Evolutionary conservation across 2,888 invertebrate species (phyloP).

Genomic region (Phyllotreta cruciferae): DNA sequence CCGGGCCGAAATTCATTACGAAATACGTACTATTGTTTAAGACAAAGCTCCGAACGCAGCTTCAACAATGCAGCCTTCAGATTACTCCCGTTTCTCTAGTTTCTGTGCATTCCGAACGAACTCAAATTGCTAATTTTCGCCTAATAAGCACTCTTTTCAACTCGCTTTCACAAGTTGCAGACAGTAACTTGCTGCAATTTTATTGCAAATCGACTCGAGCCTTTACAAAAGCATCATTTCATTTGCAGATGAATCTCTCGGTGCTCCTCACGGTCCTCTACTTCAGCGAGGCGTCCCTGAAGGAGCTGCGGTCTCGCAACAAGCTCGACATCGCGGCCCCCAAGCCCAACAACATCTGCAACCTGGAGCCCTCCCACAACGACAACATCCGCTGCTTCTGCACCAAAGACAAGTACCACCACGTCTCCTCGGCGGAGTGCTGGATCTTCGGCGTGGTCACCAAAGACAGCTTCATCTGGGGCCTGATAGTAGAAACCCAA

Average conservation of each 20-base stretch:
- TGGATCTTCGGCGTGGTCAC: constrained; percentile 74
- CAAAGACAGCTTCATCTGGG: constrained; percentile 75
- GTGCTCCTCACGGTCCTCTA: constrained; percentile 34
- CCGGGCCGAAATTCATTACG: no score
- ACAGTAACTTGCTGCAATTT: no score
- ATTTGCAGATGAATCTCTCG: constrained; percentile 29
- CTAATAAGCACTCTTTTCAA: no score
- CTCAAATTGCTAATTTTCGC: no score
- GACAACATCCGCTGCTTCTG: constrained; percentile 68
- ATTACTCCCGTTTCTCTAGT: no score
- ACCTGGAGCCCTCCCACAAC: constrained; percentile 33
- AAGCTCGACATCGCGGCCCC: constrained; percentile 28
- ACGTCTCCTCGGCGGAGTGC: constrained; percentile 78
- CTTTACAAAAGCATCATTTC: no score
- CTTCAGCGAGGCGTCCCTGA: constrained; percentile 33
- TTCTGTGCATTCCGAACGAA: no score
- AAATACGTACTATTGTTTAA: no score
- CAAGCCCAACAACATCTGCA: constrained; percentile 35
- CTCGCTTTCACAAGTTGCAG: no score
- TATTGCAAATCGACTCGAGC: no score
- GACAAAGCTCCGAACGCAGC: no score
- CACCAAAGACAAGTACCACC: constrained; percentile 63
- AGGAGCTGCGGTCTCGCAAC: constrained; percentile 32
- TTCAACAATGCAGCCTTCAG: no score
- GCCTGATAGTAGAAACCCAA: constrained; percentile 73